These are phyloP conservation scores for Microplitis mediator DNA, from an alignment of 1,140 invertebrate species.

Conservation along the genomic window DNA sequence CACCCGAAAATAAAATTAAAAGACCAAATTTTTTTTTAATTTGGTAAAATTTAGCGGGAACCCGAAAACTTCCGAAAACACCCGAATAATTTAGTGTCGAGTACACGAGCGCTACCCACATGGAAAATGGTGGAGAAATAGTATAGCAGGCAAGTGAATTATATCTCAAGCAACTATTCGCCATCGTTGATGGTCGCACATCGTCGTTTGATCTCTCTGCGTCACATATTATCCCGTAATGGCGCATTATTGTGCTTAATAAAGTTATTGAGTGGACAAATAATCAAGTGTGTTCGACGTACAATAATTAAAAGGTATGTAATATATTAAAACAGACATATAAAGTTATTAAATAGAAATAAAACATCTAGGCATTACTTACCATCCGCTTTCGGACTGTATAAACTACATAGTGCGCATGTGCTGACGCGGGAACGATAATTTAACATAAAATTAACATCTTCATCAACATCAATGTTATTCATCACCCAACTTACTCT, in stretches of 20 bases:
- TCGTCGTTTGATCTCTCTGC: conserved; percentile 31
- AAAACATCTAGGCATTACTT: conserved; percentile 29
- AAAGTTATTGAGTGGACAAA: conserved; percentile 16
- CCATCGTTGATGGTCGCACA: conserved; percentile 47
- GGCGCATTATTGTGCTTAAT: conserved; percentile 42
- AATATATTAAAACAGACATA: conserved; percentile 10
- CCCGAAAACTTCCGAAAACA: conserved; percentile 22
- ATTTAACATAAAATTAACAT: conserved; percentile 36
- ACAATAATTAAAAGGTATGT: conserved; percentile 31
- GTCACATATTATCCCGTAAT: conserved; percentile 26
- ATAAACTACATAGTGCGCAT: conserved; percentile 44
- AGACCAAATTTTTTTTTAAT: not conserved
- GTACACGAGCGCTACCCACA: conserved; percentile 36
- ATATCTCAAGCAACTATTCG: conserved; percentile 45
- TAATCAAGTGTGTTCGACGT: conserved; percentile 10
- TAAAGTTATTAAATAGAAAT: conserved; percentile 27
- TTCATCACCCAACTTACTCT: not conserved
- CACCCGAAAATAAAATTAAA: too few species aligned
- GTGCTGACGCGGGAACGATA: conserved; percentile 47
- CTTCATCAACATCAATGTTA: not conserved
- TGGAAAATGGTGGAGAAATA: conserved; percentile 49
- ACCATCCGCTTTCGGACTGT: conserved; percentile 44
- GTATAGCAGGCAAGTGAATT: conserved; percentile 29
- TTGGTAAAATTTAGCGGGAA: conserved; percentile 30
- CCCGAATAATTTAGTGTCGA: conserved; percentile 7